phyloP scores from a whole-genome alignment of 2,797 vertebrate genomes.

The Sylvia borin region DNA sequence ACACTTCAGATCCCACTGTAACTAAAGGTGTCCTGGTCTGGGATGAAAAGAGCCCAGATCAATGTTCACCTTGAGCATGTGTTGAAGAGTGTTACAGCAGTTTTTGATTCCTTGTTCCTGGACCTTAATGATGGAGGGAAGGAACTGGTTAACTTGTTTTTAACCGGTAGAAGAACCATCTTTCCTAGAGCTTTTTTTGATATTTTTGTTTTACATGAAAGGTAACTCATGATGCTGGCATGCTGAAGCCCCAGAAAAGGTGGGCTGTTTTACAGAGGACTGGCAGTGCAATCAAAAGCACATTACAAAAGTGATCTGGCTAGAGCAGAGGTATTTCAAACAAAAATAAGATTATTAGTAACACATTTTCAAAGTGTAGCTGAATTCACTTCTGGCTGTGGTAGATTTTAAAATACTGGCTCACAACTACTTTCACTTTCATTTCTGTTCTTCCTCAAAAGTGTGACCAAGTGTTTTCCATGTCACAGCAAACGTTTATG shows the following conservation, averaged over 20 bases:
- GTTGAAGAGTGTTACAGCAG: background rate
- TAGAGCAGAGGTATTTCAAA: background rate
- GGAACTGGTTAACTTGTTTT: background rate
- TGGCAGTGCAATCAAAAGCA: background rate
- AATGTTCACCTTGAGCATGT: background rate
- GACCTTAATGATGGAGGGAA: background rate
- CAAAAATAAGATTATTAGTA: background rate
- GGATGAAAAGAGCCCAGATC: background rate
- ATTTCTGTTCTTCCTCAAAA: background rate
- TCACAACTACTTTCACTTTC: background rate
- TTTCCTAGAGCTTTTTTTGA: background rate
- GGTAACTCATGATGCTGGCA: background rate
- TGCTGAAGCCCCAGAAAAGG: background rate
- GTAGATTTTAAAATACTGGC: background rate
- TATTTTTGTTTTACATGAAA: background rate
- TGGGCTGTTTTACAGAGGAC: background rate
- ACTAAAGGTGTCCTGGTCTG: background rate
- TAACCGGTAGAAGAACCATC: background rate
- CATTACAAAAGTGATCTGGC: background rate
- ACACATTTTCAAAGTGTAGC: background rate
- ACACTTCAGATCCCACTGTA: background rate
- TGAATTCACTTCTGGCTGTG: background rate
- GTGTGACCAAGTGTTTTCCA: background rate
- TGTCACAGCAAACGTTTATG: background rate
- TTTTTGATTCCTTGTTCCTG: background rate